These are phyloP conservation scores for Acrossocheilus fasciatus DNA, from an alignment of 2,797 vertebrate genomes.

Conservation along the genomic window DNA sequence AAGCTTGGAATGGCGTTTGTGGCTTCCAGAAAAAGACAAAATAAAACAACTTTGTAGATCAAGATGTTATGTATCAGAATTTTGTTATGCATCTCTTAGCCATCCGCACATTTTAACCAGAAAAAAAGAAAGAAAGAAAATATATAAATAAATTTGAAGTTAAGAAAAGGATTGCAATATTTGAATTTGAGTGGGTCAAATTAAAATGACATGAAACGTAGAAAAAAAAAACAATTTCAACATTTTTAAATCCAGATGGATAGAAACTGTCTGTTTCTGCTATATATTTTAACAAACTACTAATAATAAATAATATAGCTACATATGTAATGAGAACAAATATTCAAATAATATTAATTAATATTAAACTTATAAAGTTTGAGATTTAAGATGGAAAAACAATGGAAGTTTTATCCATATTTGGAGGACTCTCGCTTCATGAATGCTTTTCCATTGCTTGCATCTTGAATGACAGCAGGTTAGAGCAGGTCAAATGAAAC, in stretches of 20 bases:
- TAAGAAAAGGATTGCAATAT: too few species aligned
- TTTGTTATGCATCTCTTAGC: neutral
- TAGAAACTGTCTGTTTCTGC: neutral
- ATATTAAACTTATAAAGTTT: neutral
- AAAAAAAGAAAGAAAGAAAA: too few species aligned
- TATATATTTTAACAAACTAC: neutral
- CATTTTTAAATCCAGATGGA: too few species aligned
- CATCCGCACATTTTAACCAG: neutral
- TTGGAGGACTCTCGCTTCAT: neutral
- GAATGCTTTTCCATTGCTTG: neutral
- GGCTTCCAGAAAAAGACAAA: neutral
- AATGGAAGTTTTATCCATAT: neutral
- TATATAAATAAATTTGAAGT: too few species aligned
- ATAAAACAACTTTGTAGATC: neutral
- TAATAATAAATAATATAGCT: neutral
- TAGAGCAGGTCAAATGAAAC: neutral
- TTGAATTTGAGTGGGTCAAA: too few species aligned
- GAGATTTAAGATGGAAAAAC: neutral
- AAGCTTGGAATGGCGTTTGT: neutral
- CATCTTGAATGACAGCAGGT: neutral
- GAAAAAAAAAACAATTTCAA: too few species aligned
- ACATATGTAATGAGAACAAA: neutral
- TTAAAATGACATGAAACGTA: too few species aligned
- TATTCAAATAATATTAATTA: neutral
- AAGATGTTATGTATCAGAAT: neutral